Base-by-base conservation (phyloP, 2,888 invertebrate species). In the Xanthia icteritia region DNA sequence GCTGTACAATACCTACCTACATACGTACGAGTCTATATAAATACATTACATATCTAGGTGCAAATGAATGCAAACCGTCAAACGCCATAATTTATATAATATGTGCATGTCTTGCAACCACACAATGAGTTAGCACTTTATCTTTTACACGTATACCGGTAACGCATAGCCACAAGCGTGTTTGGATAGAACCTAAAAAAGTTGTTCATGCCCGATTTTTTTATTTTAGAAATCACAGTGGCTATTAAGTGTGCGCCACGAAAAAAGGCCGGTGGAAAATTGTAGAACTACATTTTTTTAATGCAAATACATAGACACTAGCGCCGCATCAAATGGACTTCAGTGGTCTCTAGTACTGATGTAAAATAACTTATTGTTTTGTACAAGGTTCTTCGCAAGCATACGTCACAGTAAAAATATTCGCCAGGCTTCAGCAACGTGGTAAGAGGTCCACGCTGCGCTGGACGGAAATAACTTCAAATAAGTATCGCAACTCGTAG, bases 21-120 rank as follows among this genome's bases (percentile, higher is more conserved):
- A 58, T 72, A 61, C 42, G 51, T 72, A 61, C 36, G 68, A 67
- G 48, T 63, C 20, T 63, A 73, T 58, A 76, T 66, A 74, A n/a
- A 31, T 27, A 54, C 23, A 81, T 64, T 78, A 80, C 73, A 77
- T 76, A 82, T 64, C 36, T 71, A 77, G 86, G 89, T 91, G 89
- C 77, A 87, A 90, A 91, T 91, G 73, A 89, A 86, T 85, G 83
- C 76, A 79, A 88, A 87, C 83, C 82, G 84, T 78, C 82, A 84
- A 79, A 77, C 72, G 63, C 68, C 78, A 76, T 76, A 60, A 82
- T 81, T 85, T 85, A 87, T 81, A 72, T 87, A 79, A 84, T 71
- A 58, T 81, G 66, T 83, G 71, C 79, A 76, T 48, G 76, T 74
- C 64, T 77, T 79, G 73, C 61, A 75, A 73, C 63, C 69, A 27